phyloP scores from a whole-genome alignment of 2,797 vertebrate genomes.

The Gymnoscopelus braueri region DNA sequence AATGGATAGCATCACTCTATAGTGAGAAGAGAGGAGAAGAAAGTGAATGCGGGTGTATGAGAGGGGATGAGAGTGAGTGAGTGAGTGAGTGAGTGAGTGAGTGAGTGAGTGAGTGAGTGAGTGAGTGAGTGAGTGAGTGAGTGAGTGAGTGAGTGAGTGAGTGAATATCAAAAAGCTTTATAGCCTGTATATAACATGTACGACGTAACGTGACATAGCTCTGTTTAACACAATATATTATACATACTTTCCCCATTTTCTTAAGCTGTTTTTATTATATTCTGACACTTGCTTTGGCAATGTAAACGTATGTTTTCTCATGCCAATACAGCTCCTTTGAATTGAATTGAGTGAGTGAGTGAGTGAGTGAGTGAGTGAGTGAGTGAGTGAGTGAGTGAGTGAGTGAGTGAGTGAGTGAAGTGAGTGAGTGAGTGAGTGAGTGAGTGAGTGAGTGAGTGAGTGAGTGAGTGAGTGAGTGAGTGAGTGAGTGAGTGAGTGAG shows the following conservation, averaged over 20 bases:
- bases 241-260: no score
- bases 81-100: constrained; percentile 76
- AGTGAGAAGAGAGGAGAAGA: not conserved
- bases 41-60: not conserved
- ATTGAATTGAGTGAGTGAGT: constrained; percentile 31
- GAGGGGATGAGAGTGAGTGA: constrained; percentile 68
- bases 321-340: no score
- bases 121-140: constrained; percentile 76
- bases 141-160: constrained; percentile 12
- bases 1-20: not conserved
- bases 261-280: constrained; percentile 4
- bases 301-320: no score
- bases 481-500: constrained; percentile 65
- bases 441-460: constrained; percentile 68
- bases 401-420: constrained; percentile 77
- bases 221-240: no score
- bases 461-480: constrained; percentile 71
- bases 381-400: constrained; percentile 65
- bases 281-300: no score
- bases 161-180: not conserved
- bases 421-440: constrained; percentile 12
- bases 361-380: constrained; percentile 69
- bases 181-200: no score
- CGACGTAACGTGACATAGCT: no score
- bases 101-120: constrained; percentile 42